Conservation (phyloP, 2,113 vertebrate genomes). For the Stegostoma tigrinum region DNA sequence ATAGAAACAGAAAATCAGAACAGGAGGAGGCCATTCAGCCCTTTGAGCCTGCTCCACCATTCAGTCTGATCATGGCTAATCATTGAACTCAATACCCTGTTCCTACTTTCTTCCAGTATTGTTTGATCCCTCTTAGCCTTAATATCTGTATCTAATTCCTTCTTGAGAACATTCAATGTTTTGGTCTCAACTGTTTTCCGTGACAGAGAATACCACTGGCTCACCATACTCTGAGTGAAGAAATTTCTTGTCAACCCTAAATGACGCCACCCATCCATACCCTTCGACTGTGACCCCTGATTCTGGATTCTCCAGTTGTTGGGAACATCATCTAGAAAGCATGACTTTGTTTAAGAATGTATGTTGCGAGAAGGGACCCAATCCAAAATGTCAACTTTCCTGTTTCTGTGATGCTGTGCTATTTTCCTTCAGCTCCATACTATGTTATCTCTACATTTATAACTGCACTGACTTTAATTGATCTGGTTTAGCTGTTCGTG, state of each 20-base stretch:
- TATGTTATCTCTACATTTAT: no score
- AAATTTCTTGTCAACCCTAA: not conserved
- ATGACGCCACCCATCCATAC: not conserved
- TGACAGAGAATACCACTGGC: not conserved
- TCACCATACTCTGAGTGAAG: not conserved
- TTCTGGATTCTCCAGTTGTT: no score
- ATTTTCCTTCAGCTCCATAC: no score
- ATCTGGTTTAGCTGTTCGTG: no score
- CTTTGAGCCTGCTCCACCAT: not conserved
- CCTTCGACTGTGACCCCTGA: no score
- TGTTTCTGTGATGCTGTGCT: no score
- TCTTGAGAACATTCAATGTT: not conserved
- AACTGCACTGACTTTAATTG: no score
- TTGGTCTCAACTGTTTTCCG: not conserved
- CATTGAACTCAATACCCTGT: not conserved
- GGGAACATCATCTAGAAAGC: no score
- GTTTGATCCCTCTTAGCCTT: not conserved
- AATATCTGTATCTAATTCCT: not conserved
- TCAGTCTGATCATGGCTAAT: not conserved
- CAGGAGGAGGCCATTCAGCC: not conserved
- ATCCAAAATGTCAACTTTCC: no score
- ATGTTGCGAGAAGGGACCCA: no score
- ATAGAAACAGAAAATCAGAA: not conserved
- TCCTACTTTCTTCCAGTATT: not conserved
- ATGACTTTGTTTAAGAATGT: no score